Base-by-base conservation (phyloP, 2,888 invertebrate genomes). In the Drosophila algonquin region DNA sequence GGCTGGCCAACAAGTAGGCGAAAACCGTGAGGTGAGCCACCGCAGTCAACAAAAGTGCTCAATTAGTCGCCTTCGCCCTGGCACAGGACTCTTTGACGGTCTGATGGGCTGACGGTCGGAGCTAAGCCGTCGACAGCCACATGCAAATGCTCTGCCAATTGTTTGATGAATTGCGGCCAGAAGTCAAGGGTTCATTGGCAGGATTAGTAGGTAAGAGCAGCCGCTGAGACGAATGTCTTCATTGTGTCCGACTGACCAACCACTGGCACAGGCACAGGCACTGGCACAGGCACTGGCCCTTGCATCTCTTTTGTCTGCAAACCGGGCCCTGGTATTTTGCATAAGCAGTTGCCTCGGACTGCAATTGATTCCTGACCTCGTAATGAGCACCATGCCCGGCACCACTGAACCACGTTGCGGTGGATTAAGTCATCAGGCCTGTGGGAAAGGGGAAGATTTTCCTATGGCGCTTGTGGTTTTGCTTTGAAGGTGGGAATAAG, bases 291-390 rank as follows among this genome's bases (percentile, higher is more conserved):
- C 47, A 46, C 24, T 30, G 24, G 27, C 47, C 48, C 21, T 58
- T 53, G 35, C 54, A 64, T 62, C 51, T 71, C 76, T 58, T 79
- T 82, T 71, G 73, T 73, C 62, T 69, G 63, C 12, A 32, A 55
- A 48, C 60, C 30, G 57, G 58, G 24, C 48, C 40, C 14, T n/a
- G 40, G 40, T 46, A 61, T 62, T 83, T 88, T 83, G 84, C 83
- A 83, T 87, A 89, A 76, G 73, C 61, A 83, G 79, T 65, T 70
- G 60, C 55, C 62, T 62, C 61, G 51, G 62, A 51, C 77, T 68
- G 58, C 89, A 80, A 88, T 83, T 84, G 83, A 83, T 75, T 87
- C 48, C 58, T 84, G 89, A 89, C 83, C 89, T 80, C 79, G 63
- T 86, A 86, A 86, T 86, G 75, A 87, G 75, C 52, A 40, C 35